Evolutionary conservation across 2,888 invertebrate species (phyloP).

Genomic region (Chloroclysta siterata): DNA sequence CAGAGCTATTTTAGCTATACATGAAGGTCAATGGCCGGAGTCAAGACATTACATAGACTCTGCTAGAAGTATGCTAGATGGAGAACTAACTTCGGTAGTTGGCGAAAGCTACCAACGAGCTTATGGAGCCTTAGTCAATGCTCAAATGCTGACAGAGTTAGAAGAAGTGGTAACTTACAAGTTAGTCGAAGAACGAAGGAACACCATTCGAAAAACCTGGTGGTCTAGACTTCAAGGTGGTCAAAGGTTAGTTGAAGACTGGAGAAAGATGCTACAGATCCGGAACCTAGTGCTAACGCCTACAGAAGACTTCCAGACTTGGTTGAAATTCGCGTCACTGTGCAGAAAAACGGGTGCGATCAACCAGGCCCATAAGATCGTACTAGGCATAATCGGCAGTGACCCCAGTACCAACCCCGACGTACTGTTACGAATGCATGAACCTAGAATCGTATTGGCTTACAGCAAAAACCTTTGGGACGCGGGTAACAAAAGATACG

Average conservation of each 20-base stretch:
- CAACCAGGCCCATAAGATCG: slow-evolving; percentile 95
- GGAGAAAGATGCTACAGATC: slow-evolving; percentile 98
- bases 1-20: slow-evolving; percentile 95
- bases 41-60: slow-evolving; percentile 94
- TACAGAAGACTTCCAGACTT: slow-evolving; percentile 96
- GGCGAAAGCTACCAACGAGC: slow-evolving; percentile 98
- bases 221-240: slow-evolving; percentile 98
- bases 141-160: slow-evolving; percentile 97
- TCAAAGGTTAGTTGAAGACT: slow-evolving; percentile 97
- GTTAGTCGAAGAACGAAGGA: slow-evolving; percentile 95
- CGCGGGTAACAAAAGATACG: slow-evolving; percentile 90
- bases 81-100: slow-evolving; percentile 97
- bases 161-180: slow-evolving; percentile 99
- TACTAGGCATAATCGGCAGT: slow-evolving; percentile 91
- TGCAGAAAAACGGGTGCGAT: slow-evolving; percentile 96
- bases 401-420: slow-evolving; percentile 91
- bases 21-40: slow-evolving; percentile 89
- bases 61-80: slow-evolving; percentile 96
- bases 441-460: slow-evolving; percentile 95
- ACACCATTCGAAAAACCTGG: slow-evolving; percentile 93
- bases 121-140: slow-evolving; percentile 97
- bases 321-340: slow-evolving; percentile 98
- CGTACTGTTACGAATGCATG: slow-evolving; percentile 88
- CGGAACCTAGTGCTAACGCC: slow-evolving; percentile 96
- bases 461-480: slow-evolving; percentile 98